Conservation (phyloP, 2,113 vertebrate genomes). For the Nycticryphes semicollaris region DNA sequence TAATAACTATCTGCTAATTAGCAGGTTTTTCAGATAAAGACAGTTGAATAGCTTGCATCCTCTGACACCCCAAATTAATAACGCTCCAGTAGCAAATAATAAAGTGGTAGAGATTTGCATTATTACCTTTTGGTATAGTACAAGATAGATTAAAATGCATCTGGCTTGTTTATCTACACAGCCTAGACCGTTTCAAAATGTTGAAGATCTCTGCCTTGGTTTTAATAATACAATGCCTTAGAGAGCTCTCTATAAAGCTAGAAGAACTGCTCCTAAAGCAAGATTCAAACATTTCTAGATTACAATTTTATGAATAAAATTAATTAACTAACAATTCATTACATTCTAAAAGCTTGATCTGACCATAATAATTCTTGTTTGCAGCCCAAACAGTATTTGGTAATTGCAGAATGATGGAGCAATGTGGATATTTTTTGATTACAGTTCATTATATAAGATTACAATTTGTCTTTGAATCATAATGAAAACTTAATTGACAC, state of each 20-base stretch:
- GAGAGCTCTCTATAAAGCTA: background rate
- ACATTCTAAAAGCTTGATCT: slow-evolving; percentile 33
- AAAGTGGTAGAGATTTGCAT: background rate
- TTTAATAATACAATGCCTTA: background rate
- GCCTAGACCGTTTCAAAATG: background rate
- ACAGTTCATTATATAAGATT: slow-evolving; percentile 36
- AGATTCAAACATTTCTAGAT: background rate
- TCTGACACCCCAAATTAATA: slow-evolving; percentile 37
- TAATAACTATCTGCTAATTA: slow-evolving; percentile 46
- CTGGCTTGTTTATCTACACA: slow-evolving; percentile 9
- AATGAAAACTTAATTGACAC: slow-evolving; percentile 37
- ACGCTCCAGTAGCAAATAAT: slow-evolving; percentile 16
- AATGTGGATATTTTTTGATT: slow-evolving; percentile 32
- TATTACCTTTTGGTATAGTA: slow-evolving; percentile 28
- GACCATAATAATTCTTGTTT: slow-evolving; percentile 23
- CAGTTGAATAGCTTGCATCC: slow-evolving; percentile 19
- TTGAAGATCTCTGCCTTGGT: background rate
- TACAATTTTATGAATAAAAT: slow-evolving; percentile 44
- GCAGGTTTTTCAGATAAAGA: slow-evolving; percentile 41
- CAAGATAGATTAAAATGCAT: slow-evolving; percentile 4
- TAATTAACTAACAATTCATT: slow-evolving; percentile 51
- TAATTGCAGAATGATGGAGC: slow-evolving; percentile 20
- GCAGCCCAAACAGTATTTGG: slow-evolving; percentile 22
- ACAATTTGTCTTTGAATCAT: slow-evolving; percentile 22
- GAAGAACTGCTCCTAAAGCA: background rate